phyloP scores from a whole-genome alignment of 2,888 invertebrate genomes.

The Heliconius ethilla region DNA sequence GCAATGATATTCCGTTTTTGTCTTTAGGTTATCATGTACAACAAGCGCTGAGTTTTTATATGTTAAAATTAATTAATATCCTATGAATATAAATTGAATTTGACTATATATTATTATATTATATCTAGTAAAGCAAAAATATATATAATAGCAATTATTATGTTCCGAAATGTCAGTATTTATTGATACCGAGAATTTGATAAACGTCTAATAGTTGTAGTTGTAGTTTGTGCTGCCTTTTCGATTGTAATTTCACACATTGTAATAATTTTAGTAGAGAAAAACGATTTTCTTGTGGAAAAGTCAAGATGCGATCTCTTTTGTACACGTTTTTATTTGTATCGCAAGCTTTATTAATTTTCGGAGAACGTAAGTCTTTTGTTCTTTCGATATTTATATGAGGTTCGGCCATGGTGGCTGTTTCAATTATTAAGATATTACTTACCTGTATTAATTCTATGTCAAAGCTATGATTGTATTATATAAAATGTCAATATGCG shows the following conservation, averaged over 20 bases:
- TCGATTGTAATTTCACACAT: neutral
- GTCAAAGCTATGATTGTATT: no score
- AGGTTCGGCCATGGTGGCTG: no score
- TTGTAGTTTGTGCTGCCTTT: neutral
- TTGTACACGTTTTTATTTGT: neutral
- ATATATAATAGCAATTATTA: neutral
- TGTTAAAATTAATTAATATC: no score
- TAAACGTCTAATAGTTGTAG: no score
- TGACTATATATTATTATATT: neutral
- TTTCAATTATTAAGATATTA: neutral
- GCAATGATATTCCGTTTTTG: no score
- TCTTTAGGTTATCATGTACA: no score
- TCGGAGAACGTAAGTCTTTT: slow-evolving; percentile 2
- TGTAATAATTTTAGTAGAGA: neutral
- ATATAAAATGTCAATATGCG: no score
- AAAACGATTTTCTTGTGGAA: neutral
- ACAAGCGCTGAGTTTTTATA: no score
- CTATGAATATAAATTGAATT: no score
- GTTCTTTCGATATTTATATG: no score
- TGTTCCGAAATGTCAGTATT: neutral
- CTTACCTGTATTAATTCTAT: neutral
- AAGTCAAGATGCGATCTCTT: neutral
- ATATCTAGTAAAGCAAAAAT: neutral
- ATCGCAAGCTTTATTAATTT: neutral
- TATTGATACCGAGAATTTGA: neutral